A percentile compares a stretch with the other conserved stretches of the same genome.
phyloP scores from a whole-genome alignment of 2,888 invertebrate genomes.

The Phalangium opilio region DNA sequence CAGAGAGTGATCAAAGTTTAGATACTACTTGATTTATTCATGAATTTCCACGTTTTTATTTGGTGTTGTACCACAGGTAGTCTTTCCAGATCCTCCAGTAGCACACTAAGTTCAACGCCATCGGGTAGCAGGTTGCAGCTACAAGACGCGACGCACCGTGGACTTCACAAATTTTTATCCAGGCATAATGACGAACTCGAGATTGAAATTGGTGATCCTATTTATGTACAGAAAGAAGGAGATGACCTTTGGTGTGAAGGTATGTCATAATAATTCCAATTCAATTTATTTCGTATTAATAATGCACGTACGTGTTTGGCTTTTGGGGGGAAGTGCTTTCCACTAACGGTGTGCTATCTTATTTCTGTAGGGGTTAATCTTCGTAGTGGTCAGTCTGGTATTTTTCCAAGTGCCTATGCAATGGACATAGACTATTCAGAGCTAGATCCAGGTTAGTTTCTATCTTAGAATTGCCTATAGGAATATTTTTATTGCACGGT shows the following conservation, averaged over 20 bases:
- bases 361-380: constrained; percentile 69
- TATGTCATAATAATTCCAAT: constrained; percentile 29
- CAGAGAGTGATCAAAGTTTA: neutral
- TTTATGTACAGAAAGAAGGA: constrained; percentile 89
- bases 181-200: constrained; percentile 90
- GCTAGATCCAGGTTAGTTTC: constrained; percentile 51
- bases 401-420: constrained; percentile 93
- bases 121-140: constrained; percentile 43
- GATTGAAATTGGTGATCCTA: constrained; percentile 91
- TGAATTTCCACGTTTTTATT: neutral
- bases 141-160: constrained; percentile 86
- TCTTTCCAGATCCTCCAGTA: constrained; percentile 30
- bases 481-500: too few relatives aligned
- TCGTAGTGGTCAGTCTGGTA: constrained; percentile 78
- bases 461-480: too few relatives aligned
- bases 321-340: too few relatives aligned
- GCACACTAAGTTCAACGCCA: constrained; percentile 44
- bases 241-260: constrained; percentile 98
- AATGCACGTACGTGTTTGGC: too few relatives aligned
- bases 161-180: constrained; percentile 87
- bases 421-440: constrained; percentile 94
- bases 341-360: too few relatives aligned
- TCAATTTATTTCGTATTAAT: neutral
- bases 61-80: too few relatives aligned
- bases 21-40: neutral